Base-by-base conservation (phyloP, 2,888 invertebrate species). In the Vannuccia rotundouncinata region DNA sequence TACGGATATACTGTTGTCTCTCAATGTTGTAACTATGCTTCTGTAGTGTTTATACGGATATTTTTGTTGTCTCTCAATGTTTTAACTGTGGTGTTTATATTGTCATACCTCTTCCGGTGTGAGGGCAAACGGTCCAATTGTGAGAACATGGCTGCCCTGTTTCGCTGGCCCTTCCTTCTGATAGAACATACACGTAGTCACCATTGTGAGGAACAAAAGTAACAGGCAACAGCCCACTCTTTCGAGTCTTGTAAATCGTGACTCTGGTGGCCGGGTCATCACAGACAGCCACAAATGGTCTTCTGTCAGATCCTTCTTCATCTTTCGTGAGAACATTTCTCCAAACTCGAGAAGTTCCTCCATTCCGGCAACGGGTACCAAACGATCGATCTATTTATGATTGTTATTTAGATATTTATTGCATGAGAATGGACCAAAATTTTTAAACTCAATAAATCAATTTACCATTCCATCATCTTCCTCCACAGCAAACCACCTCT, bases 261-360 rank as follows among this genome's bases (percentile, higher is more conserved):
- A 89, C 75, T 87, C 85, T 0, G 89, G 88, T 1, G 90, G 89
- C 27, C 90, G 84, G 31, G 88, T 86, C 81, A 90, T 87, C 1
- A 90, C 88, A 0, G 90, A 90, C 84, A 90, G 89, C 90, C 90
- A 90, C 74, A 90, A 84, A 83, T 90, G 90, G 1, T 88, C 89
- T 82, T 90, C 90, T 17, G 86, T 85, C 0, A 90, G 84, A 79
- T 88, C 87, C 83, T 87, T 86, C 59, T 86, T 85, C 1, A 88
- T 85, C 45, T 85, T 85, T 81, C 86, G 86, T 0, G 86, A 83
- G 84, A 90, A 90, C 79, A 89, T 84, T 83, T 89, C 88, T 5
- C 85, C 83, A 82, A 90, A 89, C 80, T 89, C 86, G 0, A 85
- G 85, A 84, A 88, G 87, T 83, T 90, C 88, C 74, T 88, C 88